These are phyloP conservation scores for Drosophila lacicola DNA, from an alignment of 2,888 invertebrate genomes.

Conservation along the genomic window DNA sequence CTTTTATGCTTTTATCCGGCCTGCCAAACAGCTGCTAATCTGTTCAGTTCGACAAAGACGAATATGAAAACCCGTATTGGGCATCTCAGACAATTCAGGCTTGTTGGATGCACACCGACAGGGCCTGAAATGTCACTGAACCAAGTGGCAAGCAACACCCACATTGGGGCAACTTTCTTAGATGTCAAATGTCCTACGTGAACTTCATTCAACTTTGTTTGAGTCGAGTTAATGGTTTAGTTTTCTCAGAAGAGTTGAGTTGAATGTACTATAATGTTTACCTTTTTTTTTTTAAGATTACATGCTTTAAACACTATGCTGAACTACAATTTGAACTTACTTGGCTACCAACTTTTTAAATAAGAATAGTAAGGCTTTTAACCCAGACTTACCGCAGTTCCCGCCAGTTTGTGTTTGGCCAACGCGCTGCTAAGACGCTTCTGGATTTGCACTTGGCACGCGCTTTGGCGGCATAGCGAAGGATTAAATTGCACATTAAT, in stretches of 20 bases:
- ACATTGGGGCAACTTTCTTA: constrained; percentile 22
- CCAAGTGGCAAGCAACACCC: constrained; percentile 43
- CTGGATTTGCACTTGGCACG: background rate
- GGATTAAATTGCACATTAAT: background rate
- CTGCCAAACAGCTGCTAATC: constrained; percentile 45
- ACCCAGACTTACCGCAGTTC: constrained; percentile 25
- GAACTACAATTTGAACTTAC: constrained; percentile 51
- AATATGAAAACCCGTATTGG: constrained; percentile 42
- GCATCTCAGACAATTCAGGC: constrained; percentile 15
- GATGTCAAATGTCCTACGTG: constrained; percentile 13
- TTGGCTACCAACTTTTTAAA: constrained; percentile 4
- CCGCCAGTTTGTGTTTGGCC: constrained; percentile 25
- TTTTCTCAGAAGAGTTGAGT: constrained; percentile 48
- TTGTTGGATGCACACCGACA: constrained; percentile 1
- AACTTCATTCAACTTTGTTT: constrained; percentile 46
- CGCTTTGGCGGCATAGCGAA: background rate
- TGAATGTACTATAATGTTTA: constrained; percentile 24
- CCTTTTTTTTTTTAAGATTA: constrained; percentile 15
- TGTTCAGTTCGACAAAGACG: constrained; percentile 10
- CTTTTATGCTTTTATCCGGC: constrained; percentile 41
- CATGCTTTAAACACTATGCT: constrained; percentile 16
- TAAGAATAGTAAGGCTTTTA: constrained; percentile 24
- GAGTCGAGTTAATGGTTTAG: constrained; percentile 35
- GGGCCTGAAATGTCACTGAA: constrained; percentile 54
- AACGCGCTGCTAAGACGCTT: constrained; percentile 18